Evolutionary conservation across 2,888 invertebrate species (phyloP), one percentile per base, ranked within the genome.

Genomic region (Lepidochrysops patricia): DNA sequence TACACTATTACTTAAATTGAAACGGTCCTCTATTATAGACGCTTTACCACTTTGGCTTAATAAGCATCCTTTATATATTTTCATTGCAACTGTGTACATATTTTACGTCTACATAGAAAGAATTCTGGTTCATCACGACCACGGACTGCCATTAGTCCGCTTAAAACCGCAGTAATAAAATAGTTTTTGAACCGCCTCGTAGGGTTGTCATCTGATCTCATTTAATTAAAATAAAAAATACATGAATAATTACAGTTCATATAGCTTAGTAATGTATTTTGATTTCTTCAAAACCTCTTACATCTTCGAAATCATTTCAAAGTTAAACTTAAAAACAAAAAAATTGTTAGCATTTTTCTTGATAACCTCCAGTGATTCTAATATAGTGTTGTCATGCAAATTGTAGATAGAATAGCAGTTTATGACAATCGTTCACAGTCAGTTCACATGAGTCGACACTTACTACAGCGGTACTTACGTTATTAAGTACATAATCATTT

Each of bases 151-250:
- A 54, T 29, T 54, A 32, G 9, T 4, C 19, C 29, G 54, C 54
- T 29, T 29, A 32, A 54, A 54, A 54, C 54, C 54, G 29, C 54
- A 54, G 54, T 29, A 54, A 54, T 54, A 54, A 54, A 54, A 54
- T 54, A 54, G 54, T 54, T 54, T 52, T 43, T 54, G 12, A 19
- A 4, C 12, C 54, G 54, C 54, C 15, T 12, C 13, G 0, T 54
- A 54, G 54, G 54, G 54, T 32, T 54, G 32, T 19, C 32, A 12
- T 1, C 35, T 35, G n/a, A n/a, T n/a, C n/a, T n/a, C n/a, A n/a
- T n/a, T n/a, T n/a, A n/a, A n/a, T n/a, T n/a, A n/a, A n/a, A n/a
- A n/a, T n/a, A n/a, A n/a, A n/a, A n/a, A n/a, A n/a, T n/a, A n/a
- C n/a, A n/a, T n/a, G n/a, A n/a, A n/a, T n/a, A n/a, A n/a, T n/a